These are phyloP conservation scores for Prunella fulvescens DNA, from an alignment of 2,113 vertebrate genomes.

Conservation along the genomic window DNA sequence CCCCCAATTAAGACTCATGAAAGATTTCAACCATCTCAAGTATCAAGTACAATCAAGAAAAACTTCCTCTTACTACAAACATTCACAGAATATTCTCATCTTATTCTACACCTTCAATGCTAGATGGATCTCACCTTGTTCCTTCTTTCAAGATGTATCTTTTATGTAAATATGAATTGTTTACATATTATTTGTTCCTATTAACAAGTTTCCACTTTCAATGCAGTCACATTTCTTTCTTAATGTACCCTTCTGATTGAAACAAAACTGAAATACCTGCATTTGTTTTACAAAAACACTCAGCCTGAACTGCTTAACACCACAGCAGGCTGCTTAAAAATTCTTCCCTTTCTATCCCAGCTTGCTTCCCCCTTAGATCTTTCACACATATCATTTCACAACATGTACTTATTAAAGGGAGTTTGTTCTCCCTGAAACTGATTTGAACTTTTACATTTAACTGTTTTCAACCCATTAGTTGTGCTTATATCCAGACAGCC, in stretches of 20 bases:
- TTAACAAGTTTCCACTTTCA: background rate
- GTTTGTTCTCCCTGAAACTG: background rate
- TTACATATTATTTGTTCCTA: background rate
- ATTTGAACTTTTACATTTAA: background rate
- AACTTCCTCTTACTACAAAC: background rate
- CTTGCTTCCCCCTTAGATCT: background rate
- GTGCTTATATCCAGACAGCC: background rate
- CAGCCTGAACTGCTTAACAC: background rate
- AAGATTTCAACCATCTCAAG: background rate
- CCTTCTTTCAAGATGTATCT: background rate
- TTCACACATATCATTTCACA: background rate
- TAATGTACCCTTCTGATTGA: background rate
- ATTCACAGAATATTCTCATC: background rate
- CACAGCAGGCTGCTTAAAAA: background rate
- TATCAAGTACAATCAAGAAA: background rate
- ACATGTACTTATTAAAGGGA: fast-evolving
- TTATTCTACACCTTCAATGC: background rate
- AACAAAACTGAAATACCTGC: background rate
- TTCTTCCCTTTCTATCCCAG: background rate
- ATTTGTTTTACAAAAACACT: background rate
- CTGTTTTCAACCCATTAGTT: background rate
- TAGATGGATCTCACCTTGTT: background rate
- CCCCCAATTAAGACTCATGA: background rate
- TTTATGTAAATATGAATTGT: background rate
- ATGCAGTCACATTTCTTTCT: background rate